Base-by-base conservation (phyloP, 2,888 invertebrate genomes). In the Homarus gammarus region DNA sequence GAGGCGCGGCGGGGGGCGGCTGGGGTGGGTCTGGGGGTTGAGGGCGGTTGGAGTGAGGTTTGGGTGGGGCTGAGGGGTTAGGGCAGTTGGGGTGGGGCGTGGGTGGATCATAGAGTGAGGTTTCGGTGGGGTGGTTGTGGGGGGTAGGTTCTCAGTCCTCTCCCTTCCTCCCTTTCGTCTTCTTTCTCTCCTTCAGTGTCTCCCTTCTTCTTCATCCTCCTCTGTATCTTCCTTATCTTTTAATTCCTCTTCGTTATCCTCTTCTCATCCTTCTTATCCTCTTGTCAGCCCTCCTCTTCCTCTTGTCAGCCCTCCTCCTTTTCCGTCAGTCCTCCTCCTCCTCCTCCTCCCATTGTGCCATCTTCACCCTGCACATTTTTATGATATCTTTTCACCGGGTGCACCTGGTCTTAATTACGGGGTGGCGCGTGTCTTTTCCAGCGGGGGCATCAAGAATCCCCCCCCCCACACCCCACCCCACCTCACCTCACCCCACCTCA, bases 331-430 rank as follows among this genome's bases (percentile, higher is more conserved):
- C 5, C 70, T 5, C 70, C 5, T 31, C 12, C 64, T 27, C 64
- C 6, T 64, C 6, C 70, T 12, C 40, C 22, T 10, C 10, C n/a
- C 36, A 64, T 82, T 70, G 68, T 82, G 40, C 68, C 82, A 33
- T 68, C 82, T 64, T 44, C 81, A 27, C 38, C 61, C 68, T n/a
- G 70, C 49, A 82, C 64, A 40, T 51, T 70, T 82, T 40, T 73
- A 73, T 73, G 18, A 38, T 70, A 70, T 31, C 49, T 82, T 40
- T 49, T 82, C 82, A 68, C 44, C 44, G 82, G 82, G 68, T 33
- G 49, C 70, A 70, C 82, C 82, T 82, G 70, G 64, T 40, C 82
- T 70, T 68, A 70, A 83, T 68, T 49, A 70, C 70, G n/a, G 49
- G 68, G 38, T 22, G 49, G 70, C 68, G 64, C 82, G 44, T 70